phyloP scores from a whole-genome alignment of 2,888 invertebrate species.

The Piscicola geometra region DNA sequence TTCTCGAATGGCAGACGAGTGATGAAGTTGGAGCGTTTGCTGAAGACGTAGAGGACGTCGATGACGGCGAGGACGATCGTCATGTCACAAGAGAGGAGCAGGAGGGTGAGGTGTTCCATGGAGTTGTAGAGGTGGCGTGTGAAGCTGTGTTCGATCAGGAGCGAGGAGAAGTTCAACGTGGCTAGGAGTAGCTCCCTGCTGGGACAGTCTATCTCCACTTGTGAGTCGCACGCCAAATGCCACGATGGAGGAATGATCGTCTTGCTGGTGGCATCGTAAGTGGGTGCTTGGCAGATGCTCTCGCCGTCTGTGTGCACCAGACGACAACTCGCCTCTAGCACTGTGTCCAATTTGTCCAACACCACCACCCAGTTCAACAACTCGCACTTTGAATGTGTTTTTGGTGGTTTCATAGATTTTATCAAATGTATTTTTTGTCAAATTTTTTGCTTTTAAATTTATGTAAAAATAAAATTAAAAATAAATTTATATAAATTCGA shows the following conservation, averaged over 20 bases:
- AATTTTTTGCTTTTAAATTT: background rate
- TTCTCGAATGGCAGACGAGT: constrained; percentile 70
- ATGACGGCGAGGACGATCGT: constrained; percentile 76
- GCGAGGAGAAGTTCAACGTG: constrained; percentile 74
- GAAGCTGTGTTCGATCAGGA: constrained; percentile 80
- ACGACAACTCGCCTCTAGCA: constrained; percentile 70
- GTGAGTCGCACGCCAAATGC: constrained; percentile 68
- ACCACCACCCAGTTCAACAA: constrained; percentile 80
- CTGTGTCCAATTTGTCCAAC: constrained; percentile 65
- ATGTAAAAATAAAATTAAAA: constrained; percentile 5
- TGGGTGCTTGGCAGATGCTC: constrained; percentile 53
- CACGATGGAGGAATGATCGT: constrained; percentile 57
- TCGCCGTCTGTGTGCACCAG: background rate
- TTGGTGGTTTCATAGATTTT: background rate
- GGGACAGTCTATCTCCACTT: constrained; percentile 59
- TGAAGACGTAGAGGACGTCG: constrained; percentile 79
- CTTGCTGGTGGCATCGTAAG: background rate
- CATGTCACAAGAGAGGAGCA: constrained; percentile 75
- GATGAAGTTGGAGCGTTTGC: constrained; percentile 79
- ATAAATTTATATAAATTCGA: background rate
- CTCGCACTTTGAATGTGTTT: constrained; percentile 63
- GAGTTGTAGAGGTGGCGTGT: constrained; percentile 80
- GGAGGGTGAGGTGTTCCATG: constrained; percentile 73
- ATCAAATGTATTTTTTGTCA: background rate
- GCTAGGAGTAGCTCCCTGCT: constrained; percentile 65